Evolutionary conservation across 1,140 invertebrate species (phyloP).

Genomic region (Planococcus citri): DNA sequence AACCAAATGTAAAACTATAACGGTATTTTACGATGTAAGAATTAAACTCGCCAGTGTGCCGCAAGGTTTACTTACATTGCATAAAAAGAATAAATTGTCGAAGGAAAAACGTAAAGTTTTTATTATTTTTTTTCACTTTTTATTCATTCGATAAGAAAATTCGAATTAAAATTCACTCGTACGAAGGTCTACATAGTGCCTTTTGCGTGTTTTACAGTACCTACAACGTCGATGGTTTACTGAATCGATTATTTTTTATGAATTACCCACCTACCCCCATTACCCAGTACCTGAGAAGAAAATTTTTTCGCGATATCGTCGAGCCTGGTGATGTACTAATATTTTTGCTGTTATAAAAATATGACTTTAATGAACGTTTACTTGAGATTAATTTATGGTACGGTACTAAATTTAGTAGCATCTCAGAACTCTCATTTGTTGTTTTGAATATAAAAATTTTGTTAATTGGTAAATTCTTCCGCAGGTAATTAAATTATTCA

Average conservation of each 20-base stretch:
- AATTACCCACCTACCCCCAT: no score
- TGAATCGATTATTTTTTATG: background rate
- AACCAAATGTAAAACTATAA: background rate
- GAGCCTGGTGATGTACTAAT: no score
- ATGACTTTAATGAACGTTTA: no score
- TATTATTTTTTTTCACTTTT: background rate
- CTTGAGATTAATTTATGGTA: no score
- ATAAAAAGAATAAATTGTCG: background rate
- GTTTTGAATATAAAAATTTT: no score
- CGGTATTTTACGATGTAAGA: background rate
- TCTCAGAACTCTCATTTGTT: no score
- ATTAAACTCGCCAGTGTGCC: background rate
- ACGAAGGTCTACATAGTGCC: background rate
- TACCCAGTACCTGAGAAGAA: no score
- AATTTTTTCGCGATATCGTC: background rate
- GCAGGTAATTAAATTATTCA: no score
- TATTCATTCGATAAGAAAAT: background rate
- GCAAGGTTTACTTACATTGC: background rate
- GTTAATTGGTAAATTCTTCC: no score
- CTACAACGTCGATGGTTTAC: background rate
- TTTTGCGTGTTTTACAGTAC: background rate
- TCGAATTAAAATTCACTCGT: background rate
- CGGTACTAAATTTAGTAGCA: no score
- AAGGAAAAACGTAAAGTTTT: background rate
- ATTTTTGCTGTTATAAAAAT: no score